These are phyloP conservation scores for Cloeon dipterum DNA, from an alignment of 2,888 invertebrate species.

Conservation along the genomic window DNA sequence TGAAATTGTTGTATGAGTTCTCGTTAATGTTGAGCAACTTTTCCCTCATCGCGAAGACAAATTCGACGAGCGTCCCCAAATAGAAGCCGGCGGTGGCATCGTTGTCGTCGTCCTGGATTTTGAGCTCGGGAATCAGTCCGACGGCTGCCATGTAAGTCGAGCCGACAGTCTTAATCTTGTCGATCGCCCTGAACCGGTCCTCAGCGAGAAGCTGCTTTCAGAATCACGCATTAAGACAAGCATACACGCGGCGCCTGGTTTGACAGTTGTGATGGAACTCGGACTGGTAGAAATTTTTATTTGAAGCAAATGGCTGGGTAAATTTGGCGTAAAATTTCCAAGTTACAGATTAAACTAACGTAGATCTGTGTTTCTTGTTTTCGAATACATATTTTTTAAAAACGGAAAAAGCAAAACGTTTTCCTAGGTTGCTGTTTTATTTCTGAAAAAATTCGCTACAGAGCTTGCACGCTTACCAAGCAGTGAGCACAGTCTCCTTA, in stretches of 20 bases:
- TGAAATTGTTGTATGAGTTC: conserved; percentile 80
- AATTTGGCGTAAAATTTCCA: not conserved
- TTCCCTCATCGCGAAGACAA: conserved; percentile 72
- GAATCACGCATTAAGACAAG: conserved; percentile 9
- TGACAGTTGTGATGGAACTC: too few species aligned
- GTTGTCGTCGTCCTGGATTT: conserved; percentile 40
- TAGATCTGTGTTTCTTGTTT: too few species aligned
- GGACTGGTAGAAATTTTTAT: too few species aligned
- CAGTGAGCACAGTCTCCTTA: too few species aligned
- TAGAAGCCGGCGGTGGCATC: conserved; percentile 36
- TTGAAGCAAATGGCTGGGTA: not conserved
- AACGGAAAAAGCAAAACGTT: too few species aligned
- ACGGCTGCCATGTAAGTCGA: conserved; percentile 87
- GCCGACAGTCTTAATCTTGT: conserved; percentile 85
- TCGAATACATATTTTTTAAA: too few species aligned
- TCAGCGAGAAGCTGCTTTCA: conserved; percentile 60
- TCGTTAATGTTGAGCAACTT: conserved; percentile 70
- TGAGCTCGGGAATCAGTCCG: conserved; percentile 62
- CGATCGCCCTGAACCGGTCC: conserved; percentile 64
- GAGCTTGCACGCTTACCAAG: too few species aligned
- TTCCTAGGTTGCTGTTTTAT: too few species aligned
- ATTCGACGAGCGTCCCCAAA: conserved; percentile 65
- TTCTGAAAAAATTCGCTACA: too few species aligned
- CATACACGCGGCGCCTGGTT: too few species aligned
- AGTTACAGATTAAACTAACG: too few species aligned